Conservation (phyloP, 1,140 invertebrate genomes). For the Atta colombica region DNA sequence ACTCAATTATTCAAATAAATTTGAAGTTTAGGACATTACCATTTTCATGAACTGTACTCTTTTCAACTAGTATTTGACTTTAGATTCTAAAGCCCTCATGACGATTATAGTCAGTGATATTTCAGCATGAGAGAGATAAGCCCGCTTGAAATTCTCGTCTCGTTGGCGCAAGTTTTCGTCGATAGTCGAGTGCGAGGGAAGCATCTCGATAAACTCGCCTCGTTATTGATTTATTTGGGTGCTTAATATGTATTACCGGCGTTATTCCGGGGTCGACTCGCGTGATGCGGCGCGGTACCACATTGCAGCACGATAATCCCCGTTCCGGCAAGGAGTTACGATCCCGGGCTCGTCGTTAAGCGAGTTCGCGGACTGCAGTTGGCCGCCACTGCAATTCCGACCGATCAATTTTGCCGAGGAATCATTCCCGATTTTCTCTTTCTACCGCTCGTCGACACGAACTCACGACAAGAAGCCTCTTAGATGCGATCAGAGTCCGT, state of each 20-base stretch:
- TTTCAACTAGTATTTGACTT: background rate
- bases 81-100: background rate
- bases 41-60: background rate
- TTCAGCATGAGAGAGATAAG: conserved; percentile 16
- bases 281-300: conserved; percentile 45
- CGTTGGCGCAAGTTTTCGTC: conserved; percentile 61
- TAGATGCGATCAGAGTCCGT: conserved; percentile 68
- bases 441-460: conserved; percentile 27
- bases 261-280: conserved; percentile 56
- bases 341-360: conserved; percentile 52
- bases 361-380: conserved; percentile 68
- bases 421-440: conserved; percentile 30
- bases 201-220: conserved; percentile 64
- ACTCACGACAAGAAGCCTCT: conserved; percentile 28
- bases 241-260: conserved; percentile 60
- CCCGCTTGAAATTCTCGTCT: conserved; percentile 41
- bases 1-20: background rate
- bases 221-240: conserved; percentile 63
- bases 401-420: conserved; percentile 68
- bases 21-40: background rate
- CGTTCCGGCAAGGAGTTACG: conserved; percentile 55
- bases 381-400: conserved; percentile 57
- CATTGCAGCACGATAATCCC: conserved; percentile 46
- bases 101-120: conserved; percentile 40
- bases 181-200: conserved; percentile 53